These are phyloP conservation scores for Casuarius casuarius DNA, from an alignment of 2,113 vertebrate species.

Conservation along the genomic window DNA sequence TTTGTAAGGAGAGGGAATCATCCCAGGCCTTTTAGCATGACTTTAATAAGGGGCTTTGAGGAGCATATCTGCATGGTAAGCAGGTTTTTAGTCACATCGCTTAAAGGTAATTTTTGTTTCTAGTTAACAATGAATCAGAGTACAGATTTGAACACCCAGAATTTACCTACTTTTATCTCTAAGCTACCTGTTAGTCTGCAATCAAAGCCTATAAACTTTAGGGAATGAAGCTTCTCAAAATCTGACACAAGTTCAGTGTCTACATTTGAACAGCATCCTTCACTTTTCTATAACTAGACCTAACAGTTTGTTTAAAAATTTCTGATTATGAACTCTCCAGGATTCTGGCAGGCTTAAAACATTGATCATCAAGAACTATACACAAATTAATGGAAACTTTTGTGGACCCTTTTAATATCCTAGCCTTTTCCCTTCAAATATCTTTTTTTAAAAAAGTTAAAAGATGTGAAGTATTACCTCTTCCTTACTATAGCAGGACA, in stretches of 20 bases:
- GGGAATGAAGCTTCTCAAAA: not conserved
- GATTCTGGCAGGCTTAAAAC: not conserved
- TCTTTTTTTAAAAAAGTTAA: not conserved
- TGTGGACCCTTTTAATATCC: not conserved
- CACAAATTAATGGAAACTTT: not conserved
- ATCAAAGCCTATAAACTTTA: not conserved
- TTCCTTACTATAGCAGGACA: not conserved
- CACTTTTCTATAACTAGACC: not conserved
- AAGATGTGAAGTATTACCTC: not conserved
- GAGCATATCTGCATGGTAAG: not conserved
- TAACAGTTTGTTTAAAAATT: not conserved
- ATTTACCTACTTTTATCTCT: not conserved
- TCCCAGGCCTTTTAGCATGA: not conserved
- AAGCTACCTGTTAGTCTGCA: not conserved
- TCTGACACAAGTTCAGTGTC: not conserved
- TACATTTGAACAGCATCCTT: not conserved
- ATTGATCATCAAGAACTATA: not conserved
- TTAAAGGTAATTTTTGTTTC: not conserved
- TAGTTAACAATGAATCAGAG: not conserved
- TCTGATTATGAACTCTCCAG: not conserved
- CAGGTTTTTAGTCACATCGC: not conserved
- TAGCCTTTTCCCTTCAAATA: not conserved
- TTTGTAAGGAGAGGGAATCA: not conserved
- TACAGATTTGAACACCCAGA: not conserved
- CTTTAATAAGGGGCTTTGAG: not conserved